A percentile compares a stretch with the other conserved stretches of the same genome.
Evolutionary conservation across 64 coral and sea anemone species (phyloP).

Genomic region (Porites australiensis): DNA sequence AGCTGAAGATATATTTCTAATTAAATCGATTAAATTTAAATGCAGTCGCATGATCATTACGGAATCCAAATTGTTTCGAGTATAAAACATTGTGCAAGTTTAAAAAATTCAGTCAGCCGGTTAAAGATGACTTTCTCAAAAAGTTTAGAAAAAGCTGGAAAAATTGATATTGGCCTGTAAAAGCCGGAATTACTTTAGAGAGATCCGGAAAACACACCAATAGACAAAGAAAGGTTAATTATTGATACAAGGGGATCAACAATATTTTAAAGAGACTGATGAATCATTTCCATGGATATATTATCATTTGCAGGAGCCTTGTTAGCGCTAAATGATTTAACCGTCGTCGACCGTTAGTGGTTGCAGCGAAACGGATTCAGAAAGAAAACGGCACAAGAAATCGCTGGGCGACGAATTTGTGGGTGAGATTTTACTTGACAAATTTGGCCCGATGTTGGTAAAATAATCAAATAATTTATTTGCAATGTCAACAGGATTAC

Average conservation of each 20-base stretch:
- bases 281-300: not conserved
- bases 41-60: too few relatives aligned
- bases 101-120: not conserved
- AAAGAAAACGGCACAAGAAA: too few relatives aligned
- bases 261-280: not conserved
- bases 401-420: too few relatives aligned
- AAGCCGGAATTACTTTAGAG: too few relatives aligned
- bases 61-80: too few relatives aligned
- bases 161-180: too few relatives aligned
- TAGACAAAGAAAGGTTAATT: too few relatives aligned
- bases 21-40: not conserved
- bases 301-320: not conserved
- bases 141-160: not conserved
- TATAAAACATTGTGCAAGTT: too few relatives aligned
- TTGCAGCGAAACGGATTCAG: too few relatives aligned
- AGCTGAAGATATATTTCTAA: too few relatives aligned
- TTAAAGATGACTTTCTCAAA: not conserved
- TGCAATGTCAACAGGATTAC: not conserved
- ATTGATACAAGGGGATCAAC: too few relatives aligned
- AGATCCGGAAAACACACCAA: not conserved
- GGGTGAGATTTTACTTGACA: not conserved
- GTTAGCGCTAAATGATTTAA: not conserved
- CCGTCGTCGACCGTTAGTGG: not conserved
- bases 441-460: constrained; percentile 14
- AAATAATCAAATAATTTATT: not conserved